Evolutionary conservation across 35 echinoderm and acorn worm genomes (phyloP).

Genomic region (Nesometra sesokonis): DNA sequence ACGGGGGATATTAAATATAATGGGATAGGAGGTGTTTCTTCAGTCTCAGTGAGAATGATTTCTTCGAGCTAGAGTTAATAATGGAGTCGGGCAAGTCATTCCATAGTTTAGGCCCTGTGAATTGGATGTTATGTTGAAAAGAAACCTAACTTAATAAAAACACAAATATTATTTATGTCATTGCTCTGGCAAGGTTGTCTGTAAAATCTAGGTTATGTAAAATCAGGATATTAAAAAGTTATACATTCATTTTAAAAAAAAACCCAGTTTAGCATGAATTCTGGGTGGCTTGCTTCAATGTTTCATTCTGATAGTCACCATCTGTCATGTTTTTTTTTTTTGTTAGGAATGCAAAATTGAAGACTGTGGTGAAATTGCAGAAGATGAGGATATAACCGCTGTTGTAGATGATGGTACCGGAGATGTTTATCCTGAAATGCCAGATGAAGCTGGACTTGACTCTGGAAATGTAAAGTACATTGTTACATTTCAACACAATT

Average conservation of each 20-base stretch:
- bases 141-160: no score
- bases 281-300: background rate
- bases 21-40: no score
- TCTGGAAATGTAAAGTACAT: constrained; percentile 36
- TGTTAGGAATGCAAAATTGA: constrained; percentile 26
- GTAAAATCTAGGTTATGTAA: no score
- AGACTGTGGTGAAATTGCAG: constrained; percentile 66
- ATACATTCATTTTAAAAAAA: background rate
- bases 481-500: no score
- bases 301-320: background rate
- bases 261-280: background rate
- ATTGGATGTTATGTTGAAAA: no score
- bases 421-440: constrained; percentile 42
- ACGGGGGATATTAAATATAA: no score
- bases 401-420: constrained; percentile 73
- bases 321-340: background rate
- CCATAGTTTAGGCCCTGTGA: no score
- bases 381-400: constrained; percentile 16
- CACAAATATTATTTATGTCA: no score
- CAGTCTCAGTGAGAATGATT: no score
- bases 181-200: no score
- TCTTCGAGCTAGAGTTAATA: no score
- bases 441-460: constrained; percentile 56
- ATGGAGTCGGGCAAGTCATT: no score
- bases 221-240: background rate